Evolutionary conservation across 2,888 invertebrate species (phyloP).

Genomic region (Aphodius granarius): DNA sequence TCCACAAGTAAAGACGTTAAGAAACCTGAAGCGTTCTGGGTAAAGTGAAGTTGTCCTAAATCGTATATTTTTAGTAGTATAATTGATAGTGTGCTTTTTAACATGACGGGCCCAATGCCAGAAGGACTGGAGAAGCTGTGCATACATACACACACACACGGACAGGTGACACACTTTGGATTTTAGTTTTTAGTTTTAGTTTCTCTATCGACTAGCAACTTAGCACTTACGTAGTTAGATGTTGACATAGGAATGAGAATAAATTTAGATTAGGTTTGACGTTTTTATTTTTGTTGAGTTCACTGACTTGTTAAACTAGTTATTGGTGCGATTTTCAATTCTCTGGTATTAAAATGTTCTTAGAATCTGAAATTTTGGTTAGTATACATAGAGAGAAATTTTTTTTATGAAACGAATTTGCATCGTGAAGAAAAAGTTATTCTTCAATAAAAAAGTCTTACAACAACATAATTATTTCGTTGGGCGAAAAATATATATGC

Average conservation of each 20-base stretch:
- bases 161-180: background rate
- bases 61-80: background rate
- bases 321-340: too few species aligned
- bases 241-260: background rate
- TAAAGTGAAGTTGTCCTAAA: constrained; percentile 33
- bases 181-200: background rate
- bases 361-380: too few species aligned
- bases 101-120: background rate
- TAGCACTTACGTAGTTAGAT: background rate
- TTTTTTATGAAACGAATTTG: too few species aligned
- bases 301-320: background rate
- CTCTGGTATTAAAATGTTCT: too few species aligned
- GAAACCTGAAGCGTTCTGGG: constrained; percentile 41
- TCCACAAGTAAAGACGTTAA: constrained; percentile 28
- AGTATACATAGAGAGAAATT: too few species aligned
- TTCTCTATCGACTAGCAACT: background rate
- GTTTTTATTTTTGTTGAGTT: background rate
- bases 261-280: background rate
- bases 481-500: too few species aligned
- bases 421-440: too few species aligned
- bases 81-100: background rate
- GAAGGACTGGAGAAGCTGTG: background rate
- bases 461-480: too few species aligned
- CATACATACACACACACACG: background rate
- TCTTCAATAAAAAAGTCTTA: too few species aligned